Base-by-base conservation (phyloP, 2,113 vertebrate species). In the zebrafish (Danio rerio) region DNA sequence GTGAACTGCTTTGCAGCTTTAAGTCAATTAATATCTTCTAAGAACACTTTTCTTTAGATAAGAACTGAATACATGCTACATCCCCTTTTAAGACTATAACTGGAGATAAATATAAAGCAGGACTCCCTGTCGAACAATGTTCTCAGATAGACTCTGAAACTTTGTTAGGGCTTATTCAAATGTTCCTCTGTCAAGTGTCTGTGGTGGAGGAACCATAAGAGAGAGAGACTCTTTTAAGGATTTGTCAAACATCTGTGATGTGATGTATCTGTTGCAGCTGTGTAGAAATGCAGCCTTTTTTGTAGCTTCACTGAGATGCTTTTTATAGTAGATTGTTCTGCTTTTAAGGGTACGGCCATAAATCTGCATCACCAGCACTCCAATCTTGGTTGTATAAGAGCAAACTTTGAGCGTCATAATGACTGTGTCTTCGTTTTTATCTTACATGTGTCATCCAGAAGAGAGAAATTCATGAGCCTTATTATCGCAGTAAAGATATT, bases 1-100 rank as follows among this genome's bases (percentile, higher is more conserved):
- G 80, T 87, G 87, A 92, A 88, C 78, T 81, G 42, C 80, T 77
- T 43, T 85, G 45, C 56, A 81, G 69, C 65, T 61, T 42, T 73
- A 50, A 58, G 45, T 50, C 18, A 58, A 68, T 58, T 71, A 21
- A 20, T 58, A 55, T 42, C 42, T 71, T 45, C 73, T 52, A 42
- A 70, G 50, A 49, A 12, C 58, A 76, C 7, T 50, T 58, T 72
- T 55, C 31, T 69, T 69, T n/a, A n/a, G 61, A 63, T 76, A 65
- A 69, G 21, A 72, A 16, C 6, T 66, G 68, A 72, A 58, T 13
- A 52, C 20, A 78, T 45, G n/a, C 15, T 9, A 61, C 42, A 31
- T 42, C 15, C 58, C 73, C 43, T 31, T 65, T 74, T 15, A 75
- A 66, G 73, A 59, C 45, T 12, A 13, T 20, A 16, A 20, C 74